phyloP scores from a whole-genome alignment of 2,888 invertebrate genomes.

The Ischnus inquisitorius region DNA sequence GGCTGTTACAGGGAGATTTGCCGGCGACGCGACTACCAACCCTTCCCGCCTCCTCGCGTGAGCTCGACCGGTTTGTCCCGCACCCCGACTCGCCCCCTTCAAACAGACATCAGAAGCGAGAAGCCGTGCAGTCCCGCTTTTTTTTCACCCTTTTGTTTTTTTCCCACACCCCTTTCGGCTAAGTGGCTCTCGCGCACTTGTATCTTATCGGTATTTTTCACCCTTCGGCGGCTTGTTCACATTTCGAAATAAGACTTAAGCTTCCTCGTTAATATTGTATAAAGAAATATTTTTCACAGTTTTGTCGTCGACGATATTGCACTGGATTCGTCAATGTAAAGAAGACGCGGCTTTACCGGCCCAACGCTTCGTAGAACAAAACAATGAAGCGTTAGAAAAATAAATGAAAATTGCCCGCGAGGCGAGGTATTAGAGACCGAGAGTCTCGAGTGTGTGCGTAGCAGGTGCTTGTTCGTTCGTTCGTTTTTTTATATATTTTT shows the following conservation, averaged over 20 bases:
- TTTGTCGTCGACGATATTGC: slow-evolving; percentile 21
- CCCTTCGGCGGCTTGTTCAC: not conserved
- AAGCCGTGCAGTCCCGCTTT: not conserved
- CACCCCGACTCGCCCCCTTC: slow-evolving; percentile 1
- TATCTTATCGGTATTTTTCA: slow-evolving; percentile 55
- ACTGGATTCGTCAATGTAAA: slow-evolving; percentile 30
- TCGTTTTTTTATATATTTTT: slow-evolving; percentile 64
- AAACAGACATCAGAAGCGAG: slow-evolving; percentile 14
- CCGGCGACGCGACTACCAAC: slow-evolving; percentile 41
- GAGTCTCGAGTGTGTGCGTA: slow-evolving; percentile 77
- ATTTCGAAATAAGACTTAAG: not conserved
- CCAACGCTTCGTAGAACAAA: slow-evolving; percentile 5
- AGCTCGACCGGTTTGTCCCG: slow-evolving; percentile 1
- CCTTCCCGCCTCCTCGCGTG: slow-evolving; percentile 23
- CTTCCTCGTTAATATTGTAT: not conserved
- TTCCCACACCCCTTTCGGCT: slow-evolving; percentile 33
- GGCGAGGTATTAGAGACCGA: slow-evolving; percentile 22
- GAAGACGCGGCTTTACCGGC: not conserved
- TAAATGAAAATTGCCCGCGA: not conserved
- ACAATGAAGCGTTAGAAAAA: not conserved
- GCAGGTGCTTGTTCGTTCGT: slow-evolving; percentile 73
- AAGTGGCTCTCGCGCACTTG: slow-evolving; percentile 15
- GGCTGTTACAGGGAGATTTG: slow-evolving; percentile 57
- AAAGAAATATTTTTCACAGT: not conserved
- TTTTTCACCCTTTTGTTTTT: slow-evolving; percentile 9